Base-by-base conservation (phyloP, 2,113 vertebrate genomes). In the Gasterosteus aculeatus region DNA sequence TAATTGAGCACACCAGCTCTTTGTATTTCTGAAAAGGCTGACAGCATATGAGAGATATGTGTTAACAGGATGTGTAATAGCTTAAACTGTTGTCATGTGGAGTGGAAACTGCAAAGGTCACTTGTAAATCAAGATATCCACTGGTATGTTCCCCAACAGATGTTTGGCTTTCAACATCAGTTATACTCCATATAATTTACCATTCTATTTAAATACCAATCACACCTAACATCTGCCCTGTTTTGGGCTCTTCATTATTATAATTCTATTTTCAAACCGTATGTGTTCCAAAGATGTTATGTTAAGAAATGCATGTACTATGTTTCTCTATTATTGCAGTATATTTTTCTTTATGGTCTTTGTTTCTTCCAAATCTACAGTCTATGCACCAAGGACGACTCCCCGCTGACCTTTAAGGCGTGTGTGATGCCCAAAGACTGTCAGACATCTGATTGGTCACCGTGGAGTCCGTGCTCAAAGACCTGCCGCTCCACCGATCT, bases 371-470 rank as follows among this genome's bases (percentile, higher is more conserved):
- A 22, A 19, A 71, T 78, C 65, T 73, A 35, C 79, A 99, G 98
- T 88, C 93, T 97, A 19, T 99, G 97, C 39, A 78, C 75, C 56
- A 95, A 94, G 80, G 96, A 95, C 67, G 86, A 85, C 16, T 58
- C 92, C 19, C 94, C 95, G 0, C 72, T 95, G 82, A 96, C 94
- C 67, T 95, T 94, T 84, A 95, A 94, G 89, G 87, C 95, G 2
- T 99, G 98, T 5, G 73, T 96, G 75, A 89, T 99, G 69, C 92
- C 96, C 26, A 95, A 92, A 86, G 95, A 97, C 92, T 99, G 98
- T 2, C 88, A 94, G 77, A 91, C 86, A 0, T 95, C 95, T 0
- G 92, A 95, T 26, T 99, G 98, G 98, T 95, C 96, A 0, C 70
- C 86, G 0, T 99, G 98, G 98, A 96, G 95, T 47, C n/a, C 88